Evolutionary conservation across 2,113 vertebrate species (phyloP).

Genomic region (Phyllopteryx taeniolatus): DNA sequence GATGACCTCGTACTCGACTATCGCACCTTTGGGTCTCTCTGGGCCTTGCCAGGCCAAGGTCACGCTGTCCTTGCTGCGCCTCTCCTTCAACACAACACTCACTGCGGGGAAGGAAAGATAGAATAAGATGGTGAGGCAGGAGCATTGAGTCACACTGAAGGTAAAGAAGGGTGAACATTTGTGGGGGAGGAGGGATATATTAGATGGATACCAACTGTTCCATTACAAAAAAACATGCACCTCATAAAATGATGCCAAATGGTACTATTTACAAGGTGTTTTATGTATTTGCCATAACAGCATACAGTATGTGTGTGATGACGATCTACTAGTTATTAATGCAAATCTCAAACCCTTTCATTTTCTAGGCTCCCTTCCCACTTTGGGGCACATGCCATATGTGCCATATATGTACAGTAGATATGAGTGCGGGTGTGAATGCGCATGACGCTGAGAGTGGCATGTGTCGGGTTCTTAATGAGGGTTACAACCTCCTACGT

Average conservation of each 20-base stretch:
- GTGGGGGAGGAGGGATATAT: neutral
- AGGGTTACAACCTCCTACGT: conserved; percentile 51
- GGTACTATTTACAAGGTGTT: conserved; percentile 18
- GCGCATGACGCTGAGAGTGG: conserved; percentile 16
- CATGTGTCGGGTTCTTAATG: conserved; percentile 33
- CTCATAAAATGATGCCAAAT: conserved; percentile 26
- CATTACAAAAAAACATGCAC: conserved; percentile 18
- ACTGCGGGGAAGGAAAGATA: conserved; percentile 54
- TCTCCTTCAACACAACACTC: conserved; percentile 80
- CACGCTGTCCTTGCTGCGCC: conserved; percentile 80
- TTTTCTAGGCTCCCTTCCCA: conserved; percentile 2
- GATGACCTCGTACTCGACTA: conserved; percentile 82
- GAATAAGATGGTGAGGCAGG: neutral
- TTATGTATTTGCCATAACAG: conserved; percentile 32
- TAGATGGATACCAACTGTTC: conserved; percentile 20
- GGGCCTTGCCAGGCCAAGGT: conserved; percentile 81
- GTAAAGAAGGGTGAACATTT: neutral
- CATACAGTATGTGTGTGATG: neutral
- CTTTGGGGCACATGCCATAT: neutral
- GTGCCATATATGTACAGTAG: neutral
- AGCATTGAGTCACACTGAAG: neutral
- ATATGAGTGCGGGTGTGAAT: conserved; percentile 13
- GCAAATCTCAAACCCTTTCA: conserved; percentile 10
- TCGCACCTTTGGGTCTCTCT: conserved; percentile 73
- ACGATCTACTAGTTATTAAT: conserved; percentile 11